phyloP scores from a whole-genome alignment of 2,797 vertebrate genomes.

The Ctenosaura bakeri region DNA sequence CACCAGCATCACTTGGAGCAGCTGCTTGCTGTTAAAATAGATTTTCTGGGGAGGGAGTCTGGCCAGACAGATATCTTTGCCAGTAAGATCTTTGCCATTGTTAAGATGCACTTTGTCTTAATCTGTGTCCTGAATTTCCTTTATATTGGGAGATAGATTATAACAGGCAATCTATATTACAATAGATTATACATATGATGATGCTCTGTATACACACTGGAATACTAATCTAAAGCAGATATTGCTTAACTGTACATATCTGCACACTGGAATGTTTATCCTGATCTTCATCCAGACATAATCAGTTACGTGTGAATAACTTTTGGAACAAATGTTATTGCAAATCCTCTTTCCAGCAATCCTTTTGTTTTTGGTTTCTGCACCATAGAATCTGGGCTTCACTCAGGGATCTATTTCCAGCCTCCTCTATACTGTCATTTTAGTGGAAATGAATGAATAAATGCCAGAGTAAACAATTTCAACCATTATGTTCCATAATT shows the following conservation, averaged over 20 bases:
- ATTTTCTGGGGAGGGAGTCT: no score
- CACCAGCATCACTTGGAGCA: no score
- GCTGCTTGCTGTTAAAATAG: no score
- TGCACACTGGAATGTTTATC: not conserved
- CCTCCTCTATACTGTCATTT: not conserved
- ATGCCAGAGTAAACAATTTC: not conserved
- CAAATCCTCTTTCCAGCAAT: not conserved
- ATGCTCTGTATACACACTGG: no score
- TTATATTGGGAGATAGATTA: no score
- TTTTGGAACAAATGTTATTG: not conserved
- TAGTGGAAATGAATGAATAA: not conserved
- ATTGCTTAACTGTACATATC: no score
- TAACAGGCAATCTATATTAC: no score
- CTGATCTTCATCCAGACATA: not conserved
- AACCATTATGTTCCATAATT: not conserved
- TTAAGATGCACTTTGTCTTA: no score
- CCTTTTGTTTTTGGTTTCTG: not conserved
- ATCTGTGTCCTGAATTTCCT: no score
- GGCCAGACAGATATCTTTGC: no score
- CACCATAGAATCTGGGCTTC: not conserved
- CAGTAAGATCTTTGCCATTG: no score
- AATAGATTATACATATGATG: no score
- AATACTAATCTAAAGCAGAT: not conserved
- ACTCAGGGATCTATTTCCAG: not conserved
- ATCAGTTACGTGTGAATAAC: not conserved